Base-by-base conservation (phyloP, 2,113 vertebrate genomes). In the Ammodramus savannarum region DNA sequence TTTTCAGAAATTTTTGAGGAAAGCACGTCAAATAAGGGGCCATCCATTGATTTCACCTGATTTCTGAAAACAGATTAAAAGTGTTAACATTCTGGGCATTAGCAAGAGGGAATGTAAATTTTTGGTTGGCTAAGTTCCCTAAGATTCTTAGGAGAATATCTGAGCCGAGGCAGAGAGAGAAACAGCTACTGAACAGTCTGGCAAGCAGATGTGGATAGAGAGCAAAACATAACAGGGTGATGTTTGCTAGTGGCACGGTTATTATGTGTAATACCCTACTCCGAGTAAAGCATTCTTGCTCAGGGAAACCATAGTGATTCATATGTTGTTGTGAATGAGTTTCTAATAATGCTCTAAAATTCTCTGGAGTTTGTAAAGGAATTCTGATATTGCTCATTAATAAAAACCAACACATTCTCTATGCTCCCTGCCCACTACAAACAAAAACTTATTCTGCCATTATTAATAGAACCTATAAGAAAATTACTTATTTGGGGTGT, bases 361-460 rank as follows among this genome's bases (percentile, higher is more conserved):
- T 85, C 83, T 84, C 86, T 48, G 39, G 57, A 78, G 57, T 86
- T 81, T 89, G 27, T 54, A 75, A 81, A 89, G 57, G 61, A 90
- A 90, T 90, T 90, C 69, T 93, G 68, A 36, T n/a, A 75, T 89
- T 93, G 76, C 84, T 95, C 57, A 43, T 85, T 87, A 91, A 75
- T 72, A 87, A 91, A 90, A 93, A 11, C 8, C 44, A 86, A 49
- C 32, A 48, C 29, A 75, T 63, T 84, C 52, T 48, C 48, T 38
- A 25, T 61, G 67, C 27, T 81, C 68, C 69, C 44, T 78, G 44
- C 23, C 52, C 49, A 48, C 19, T 25, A 93, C n/a, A 92, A 86
- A 74, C 14, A 52, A 87, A 84, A 92, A 38, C 11, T 23, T 31
- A 65, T 92, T 89, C 57, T 82, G 15, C 55, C 25, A 38, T 78